These are phyloP conservation scores for Pollenia griseotomentosa DNA, from an alignment of 2,888 invertebrate species.

Conservation along the genomic window DNA sequence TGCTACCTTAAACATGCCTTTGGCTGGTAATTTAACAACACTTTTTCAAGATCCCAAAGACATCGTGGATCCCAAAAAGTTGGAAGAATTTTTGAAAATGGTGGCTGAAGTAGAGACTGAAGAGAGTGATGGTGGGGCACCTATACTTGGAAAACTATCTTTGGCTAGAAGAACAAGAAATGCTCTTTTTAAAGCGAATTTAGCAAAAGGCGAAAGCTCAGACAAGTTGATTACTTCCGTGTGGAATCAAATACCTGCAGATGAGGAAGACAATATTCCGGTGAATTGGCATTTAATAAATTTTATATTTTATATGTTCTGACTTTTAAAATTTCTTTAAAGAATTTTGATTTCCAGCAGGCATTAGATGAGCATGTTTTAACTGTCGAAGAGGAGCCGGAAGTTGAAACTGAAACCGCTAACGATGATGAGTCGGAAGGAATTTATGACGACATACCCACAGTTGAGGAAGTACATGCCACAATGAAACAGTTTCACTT, in stretches of 20 bases:
- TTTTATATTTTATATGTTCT: neutral
- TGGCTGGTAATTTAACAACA: conserved; percentile 77
- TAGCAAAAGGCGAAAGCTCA: conserved; percentile 74
- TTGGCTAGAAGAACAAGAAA: conserved; percentile 88
- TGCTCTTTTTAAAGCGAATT: conserved; percentile 84
- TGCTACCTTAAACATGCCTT: conserved; percentile 69
- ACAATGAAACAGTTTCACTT: conserved; percentile 84
- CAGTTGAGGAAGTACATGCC: conserved; percentile 82
- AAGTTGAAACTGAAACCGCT: conserved; percentile 81
- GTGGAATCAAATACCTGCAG: conserved; percentile 77
- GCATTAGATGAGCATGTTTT: conserved; percentile 79
- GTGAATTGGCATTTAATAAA: conserved; percentile 69
- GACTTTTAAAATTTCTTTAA: neutral
- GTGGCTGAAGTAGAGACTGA: conserved; percentile 84
- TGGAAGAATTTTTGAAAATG: conserved; percentile 83
- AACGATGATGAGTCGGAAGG: conserved; percentile 74
- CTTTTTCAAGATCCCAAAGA: conserved; percentile 84
- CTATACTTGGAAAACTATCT: conserved; percentile 88
- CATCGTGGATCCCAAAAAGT: conserved; percentile 83
- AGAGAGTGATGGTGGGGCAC: conserved; percentile 85
- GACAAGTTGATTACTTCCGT: conserved; percentile 77
- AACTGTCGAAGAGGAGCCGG: conserved; percentile 81
- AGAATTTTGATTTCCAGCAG: conserved; percentile 80
- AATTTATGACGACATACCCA: conserved; percentile 80
- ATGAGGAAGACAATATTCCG: conserved; percentile 74